Percentiles rank a stretch among this genome's conserved stretches.
phyloP scores from a whole-genome alignment of 2,113 vertebrate species.

The Chaenogobius annularis region DNA sequence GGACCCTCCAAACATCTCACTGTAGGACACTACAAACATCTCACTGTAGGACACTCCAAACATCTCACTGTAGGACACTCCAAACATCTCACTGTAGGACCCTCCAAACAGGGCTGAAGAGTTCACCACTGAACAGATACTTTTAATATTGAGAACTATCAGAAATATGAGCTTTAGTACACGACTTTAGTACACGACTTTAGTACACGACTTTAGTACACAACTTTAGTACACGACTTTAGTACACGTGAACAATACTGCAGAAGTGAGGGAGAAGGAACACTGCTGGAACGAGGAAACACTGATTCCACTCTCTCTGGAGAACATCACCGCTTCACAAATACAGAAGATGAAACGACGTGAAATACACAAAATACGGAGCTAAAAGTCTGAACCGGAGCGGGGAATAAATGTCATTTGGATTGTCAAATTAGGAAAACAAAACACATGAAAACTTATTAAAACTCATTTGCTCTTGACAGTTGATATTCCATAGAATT shows the following conservation, averaged over 20 bases:
- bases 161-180: slow-evolving; percentile 9
- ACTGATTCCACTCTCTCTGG: no score
- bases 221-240: no score
- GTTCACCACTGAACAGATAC: not conserved
- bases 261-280: not conserved
- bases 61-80: no score
- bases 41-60: no score
- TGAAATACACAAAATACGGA: not conserved
- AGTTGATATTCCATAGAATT: no score
- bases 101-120: not conserved
- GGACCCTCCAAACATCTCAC: no score
- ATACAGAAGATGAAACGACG: not conserved
- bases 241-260: not conserved
- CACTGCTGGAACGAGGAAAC: not conserved
- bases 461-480: no score
- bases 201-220: no score
- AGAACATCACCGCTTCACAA: not conserved
- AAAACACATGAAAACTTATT: no score
- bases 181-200: slow-evolving; percentile 32
- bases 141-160: not conserved
- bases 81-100: not conserved
- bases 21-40: no score
- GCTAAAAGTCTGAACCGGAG: not conserved
- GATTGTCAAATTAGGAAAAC: no score
- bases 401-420: no score